phyloP scores from a whole-genome alignment of 1,140 invertebrate species.

The Rhizoglyphus robini region DNA sequence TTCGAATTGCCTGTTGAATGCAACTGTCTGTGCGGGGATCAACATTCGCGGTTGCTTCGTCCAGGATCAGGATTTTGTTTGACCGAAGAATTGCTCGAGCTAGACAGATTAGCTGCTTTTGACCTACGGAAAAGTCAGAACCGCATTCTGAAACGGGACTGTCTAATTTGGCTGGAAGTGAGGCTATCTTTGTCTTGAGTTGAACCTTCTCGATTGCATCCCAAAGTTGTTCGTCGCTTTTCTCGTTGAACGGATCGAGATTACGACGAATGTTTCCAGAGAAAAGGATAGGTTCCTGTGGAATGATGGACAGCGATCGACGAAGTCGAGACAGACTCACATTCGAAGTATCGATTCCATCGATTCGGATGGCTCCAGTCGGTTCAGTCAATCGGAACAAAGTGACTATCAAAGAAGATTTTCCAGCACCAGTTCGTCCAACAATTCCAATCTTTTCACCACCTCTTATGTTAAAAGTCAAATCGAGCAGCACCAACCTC shows the following conservation, averaged over 20 bases:
- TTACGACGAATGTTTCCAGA: conserved; percentile 51
- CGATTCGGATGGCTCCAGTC: conserved; percentile 37
- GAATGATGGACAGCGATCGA: too few species aligned
- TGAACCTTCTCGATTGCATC: conserved; percentile 58
- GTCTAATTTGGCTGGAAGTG: conserved; percentile 40
- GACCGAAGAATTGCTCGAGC: conserved; percentile 32
- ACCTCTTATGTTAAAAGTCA: conserved; percentile 42
- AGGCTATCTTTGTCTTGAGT: conserved; percentile 49
- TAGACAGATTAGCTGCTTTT: too few species aligned
- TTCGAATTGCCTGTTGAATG: conserved; percentile 56
- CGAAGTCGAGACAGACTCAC: conserved; percentile 39
- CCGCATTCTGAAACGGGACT: too few species aligned
- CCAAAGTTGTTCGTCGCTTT: conserved; percentile 49
- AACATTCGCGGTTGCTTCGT: conserved; percentile 36
- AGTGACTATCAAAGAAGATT: conserved; percentile 33
- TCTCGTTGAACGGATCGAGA: conserved; percentile 65
- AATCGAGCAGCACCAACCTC: conserved; percentile 47
- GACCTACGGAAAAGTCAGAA: too few species aligned
- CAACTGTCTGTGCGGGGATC: conserved; percentile 46
- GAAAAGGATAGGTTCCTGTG: conserved; percentile 59
- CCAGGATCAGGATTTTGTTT: conserved; percentile 33
- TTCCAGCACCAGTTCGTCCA: conserved; percentile 37
- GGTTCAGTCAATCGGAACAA: conserved; percentile 33
- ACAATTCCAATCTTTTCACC: too few species aligned
- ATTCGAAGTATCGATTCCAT: conserved; percentile 36